phyloP scores from a whole-genome alignment of 2,113 vertebrate species.

The Echinops telfairi region DNA sequence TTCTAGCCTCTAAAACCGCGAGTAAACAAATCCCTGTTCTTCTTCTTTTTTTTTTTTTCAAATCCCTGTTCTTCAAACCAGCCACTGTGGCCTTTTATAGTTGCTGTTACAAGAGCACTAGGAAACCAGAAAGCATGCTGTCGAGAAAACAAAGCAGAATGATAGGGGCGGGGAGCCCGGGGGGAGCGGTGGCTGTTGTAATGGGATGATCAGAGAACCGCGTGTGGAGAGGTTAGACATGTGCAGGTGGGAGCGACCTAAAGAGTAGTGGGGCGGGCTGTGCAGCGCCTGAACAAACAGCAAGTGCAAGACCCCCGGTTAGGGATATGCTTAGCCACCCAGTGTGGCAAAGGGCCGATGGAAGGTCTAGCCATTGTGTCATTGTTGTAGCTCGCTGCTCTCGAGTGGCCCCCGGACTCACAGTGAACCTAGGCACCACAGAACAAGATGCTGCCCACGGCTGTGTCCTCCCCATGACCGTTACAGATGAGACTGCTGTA shows the following conservation, averaged over 20 bases:
- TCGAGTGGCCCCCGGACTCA: background rate
- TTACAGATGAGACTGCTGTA: background rate
- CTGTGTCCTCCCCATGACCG: background rate
- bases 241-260: background rate
- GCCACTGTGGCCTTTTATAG: background rate
- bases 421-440: background rate
- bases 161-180: accelerated
- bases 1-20: background rate
- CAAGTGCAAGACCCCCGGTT: too few species aligned
- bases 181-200: too few species aligned
- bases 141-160: background rate
- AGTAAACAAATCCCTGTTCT: background rate
- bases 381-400: background rate
- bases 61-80: too few species aligned
- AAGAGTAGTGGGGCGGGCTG: background rate
- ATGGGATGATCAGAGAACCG: background rate
- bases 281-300: background rate
- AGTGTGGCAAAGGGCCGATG: background rate
- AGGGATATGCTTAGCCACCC: background rate
- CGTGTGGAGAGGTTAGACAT: background rate
- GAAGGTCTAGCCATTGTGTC: background rate
- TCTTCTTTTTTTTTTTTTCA: too few species aligned
- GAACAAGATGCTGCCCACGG: background rate
- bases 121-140: background rate
- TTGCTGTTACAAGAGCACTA: background rate